Percentiles rank a stretch among this genome's conserved stretches.
These are phyloP conservation scores for Arctia plantaginis DNA, from an alignment of 2,888 invertebrate species.

Conservation along the genomic window DNA sequence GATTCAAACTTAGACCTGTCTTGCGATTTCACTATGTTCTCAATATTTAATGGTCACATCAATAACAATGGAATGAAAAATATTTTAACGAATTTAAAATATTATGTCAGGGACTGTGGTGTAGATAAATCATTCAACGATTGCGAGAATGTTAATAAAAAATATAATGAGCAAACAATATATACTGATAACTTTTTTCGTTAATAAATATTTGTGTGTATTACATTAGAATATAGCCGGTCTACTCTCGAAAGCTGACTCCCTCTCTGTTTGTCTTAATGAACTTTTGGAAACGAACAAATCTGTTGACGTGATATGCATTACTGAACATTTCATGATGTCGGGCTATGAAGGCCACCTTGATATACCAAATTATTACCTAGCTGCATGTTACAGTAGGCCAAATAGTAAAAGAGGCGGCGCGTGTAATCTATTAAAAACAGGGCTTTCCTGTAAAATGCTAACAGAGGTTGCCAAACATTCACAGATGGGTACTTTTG, in stretches of 20 bases:
- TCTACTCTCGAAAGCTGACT: neutral
- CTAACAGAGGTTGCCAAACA: no score
- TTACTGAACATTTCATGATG: no score
- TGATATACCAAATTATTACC: no score
- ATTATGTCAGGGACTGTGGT: neutral
- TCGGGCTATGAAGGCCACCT: neutral
- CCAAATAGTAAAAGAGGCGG: neutral
- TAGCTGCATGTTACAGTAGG: slow-evolving; percentile 7
- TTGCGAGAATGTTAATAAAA: neutral
- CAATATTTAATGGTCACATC: neutral
- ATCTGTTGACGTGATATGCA: neutral
- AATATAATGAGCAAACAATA: neutral
- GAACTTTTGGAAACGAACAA: neutral
- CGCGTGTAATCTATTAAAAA: neutral
- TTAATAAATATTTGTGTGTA: neutral
- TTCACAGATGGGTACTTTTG: no score
- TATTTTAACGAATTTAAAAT: neutral
- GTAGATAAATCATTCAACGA: neutral
- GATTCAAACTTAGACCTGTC: slow-evolving; percentile 5
- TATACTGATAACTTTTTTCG: neutral
- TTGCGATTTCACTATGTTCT: slow-evolving; percentile 4
- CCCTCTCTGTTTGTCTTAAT: no score
- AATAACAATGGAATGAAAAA: slow-evolving; percentile 8
- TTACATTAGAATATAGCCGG: slow-evolving; percentile 12
- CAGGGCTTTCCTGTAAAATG: no score